phyloP scores from a whole-genome alignment of 2,888 invertebrate species.

The Heteromurus nitidus region DNA sequence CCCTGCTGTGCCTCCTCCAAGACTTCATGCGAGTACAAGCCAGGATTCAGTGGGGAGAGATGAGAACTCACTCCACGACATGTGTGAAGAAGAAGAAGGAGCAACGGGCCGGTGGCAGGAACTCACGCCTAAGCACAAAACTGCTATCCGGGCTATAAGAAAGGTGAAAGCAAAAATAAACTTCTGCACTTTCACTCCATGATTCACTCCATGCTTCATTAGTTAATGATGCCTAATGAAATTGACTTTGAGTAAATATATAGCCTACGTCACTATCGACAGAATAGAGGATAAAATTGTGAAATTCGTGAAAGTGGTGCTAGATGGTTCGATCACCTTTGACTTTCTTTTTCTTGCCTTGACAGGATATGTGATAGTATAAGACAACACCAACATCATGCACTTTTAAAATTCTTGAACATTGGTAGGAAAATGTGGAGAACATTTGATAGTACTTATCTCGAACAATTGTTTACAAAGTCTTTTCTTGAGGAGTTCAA shows the following conservation, averaged over 20 bases:
- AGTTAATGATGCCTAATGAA: neutral
- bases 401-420: too few species aligned
- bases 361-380: too few species aligned
- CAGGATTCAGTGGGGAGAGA: slow-evolving; percentile 85
- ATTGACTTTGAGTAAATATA: neutral
- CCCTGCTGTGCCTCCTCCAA: slow-evolving; percentile 57
- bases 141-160: slow-evolving; percentile 92
- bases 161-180: slow-evolving; percentile 81
- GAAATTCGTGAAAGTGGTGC: neutral
- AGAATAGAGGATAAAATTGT: too few species aligned
- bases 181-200: too few species aligned
- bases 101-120: slow-evolving; percentile 70
- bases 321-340: neutral
- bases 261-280: neutral
- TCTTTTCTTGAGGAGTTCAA: neutral
- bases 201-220: too few species aligned
- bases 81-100: slow-evolving; percentile 72
- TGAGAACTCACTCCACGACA: slow-evolving; percentile 72
- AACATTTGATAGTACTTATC: too few species aligned
- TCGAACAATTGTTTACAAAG: neutral
- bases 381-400: too few species aligned
- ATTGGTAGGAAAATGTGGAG: too few species aligned
- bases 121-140: slow-evolving; percentile 90
- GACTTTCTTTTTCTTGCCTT: neutral
- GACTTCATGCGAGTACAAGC: slow-evolving; percentile 84